A percentile compares a stretch with the other conserved stretches of the same genome.
Conservation (phyloP, 2,888 invertebrate genomes). For the Drosophila neotestacea region DNA sequence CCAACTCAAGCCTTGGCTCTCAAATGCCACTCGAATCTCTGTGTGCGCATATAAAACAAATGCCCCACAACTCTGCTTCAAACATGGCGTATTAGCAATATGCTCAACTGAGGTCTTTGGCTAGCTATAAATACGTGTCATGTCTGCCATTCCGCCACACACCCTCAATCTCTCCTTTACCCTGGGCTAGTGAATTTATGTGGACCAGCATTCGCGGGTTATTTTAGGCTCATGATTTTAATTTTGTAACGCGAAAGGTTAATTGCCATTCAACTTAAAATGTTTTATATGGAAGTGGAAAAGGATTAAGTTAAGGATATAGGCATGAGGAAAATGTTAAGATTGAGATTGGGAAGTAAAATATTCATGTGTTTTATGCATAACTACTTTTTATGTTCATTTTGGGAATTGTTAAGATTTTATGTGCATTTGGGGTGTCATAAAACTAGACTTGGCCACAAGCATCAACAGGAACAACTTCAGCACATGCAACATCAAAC, state of each 20-base stretch:
- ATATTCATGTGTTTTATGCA: constrained; percentile 36
- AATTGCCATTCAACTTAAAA: constrained; percentile 75
- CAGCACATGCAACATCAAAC: constrained; percentile 44
- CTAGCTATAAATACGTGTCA: constrained; percentile 76
- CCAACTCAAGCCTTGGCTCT: constrained; percentile 46
- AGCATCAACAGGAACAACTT: constrained; percentile 24
- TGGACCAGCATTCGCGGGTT: constrained; percentile 62
- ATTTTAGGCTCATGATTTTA: constrained; percentile 69
- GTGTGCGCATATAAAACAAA: constrained; percentile 44
- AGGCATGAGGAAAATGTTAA: not conserved
- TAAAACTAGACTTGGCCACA: constrained; percentile 56
- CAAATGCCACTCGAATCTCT: constrained; percentile 35
- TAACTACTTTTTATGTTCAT: constrained; percentile 62
- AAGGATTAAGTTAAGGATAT: not conserved
- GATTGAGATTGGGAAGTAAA: not conserved
- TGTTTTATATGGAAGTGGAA: constrained; percentile 44
- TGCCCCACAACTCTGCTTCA: constrained; percentile 40
- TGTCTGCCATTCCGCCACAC: constrained; percentile 42
- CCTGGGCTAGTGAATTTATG: constrained; percentile 54
- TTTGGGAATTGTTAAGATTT: constrained; percentile 68
- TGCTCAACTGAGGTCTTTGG: constrained; percentile 63
- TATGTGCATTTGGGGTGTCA: constrained; percentile 68
- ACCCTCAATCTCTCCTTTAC: not conserved
- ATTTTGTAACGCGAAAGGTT: constrained; percentile 68
- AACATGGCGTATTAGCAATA: constrained; percentile 74